These are phyloP conservation scores for Chinchilla lanigera DNA, from an alignment of 2,113 vertebrate species.

Conservation along the genomic window DNA sequence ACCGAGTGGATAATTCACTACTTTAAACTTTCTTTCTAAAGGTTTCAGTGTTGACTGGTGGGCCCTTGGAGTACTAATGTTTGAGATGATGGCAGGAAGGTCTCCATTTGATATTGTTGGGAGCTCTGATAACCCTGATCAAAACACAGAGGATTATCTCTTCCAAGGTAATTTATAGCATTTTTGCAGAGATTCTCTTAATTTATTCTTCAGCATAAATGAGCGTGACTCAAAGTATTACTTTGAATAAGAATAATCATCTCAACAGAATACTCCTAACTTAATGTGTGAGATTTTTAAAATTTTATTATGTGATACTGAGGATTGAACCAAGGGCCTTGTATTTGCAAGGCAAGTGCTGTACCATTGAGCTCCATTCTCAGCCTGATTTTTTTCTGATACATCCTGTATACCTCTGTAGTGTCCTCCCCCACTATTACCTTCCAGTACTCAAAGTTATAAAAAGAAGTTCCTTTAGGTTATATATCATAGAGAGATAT, in stretches of 20 bases:
- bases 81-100: conserved; percentile 99
- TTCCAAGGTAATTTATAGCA: conserved; percentile 93
- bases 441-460: background rate
- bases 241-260: conserved; percentile 33
- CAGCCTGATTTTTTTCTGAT: background rate
- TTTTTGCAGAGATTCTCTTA: conserved; percentile 19
- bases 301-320: background rate
- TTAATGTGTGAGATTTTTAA: background rate
- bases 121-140: conserved; percentile 98
- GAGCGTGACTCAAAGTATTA: background rate
- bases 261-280: background rate
- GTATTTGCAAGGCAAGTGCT: background rate
- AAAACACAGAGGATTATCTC: conserved; percentile 99
- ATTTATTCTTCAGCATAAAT: background rate
- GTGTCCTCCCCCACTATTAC: background rate
- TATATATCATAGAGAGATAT: background rate
- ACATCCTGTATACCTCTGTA: background rate
- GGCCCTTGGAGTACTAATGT: conserved; percentile 99
- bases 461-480: background rate
- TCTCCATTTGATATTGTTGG: conserved; percentile 99
- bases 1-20: background rate
- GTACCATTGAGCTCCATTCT: background rate
- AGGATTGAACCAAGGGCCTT: background rate
- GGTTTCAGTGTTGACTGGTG: conserved; percentile 99
- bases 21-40: conserved; percentile 71